Evolutionary conservation across 37 sponge, comb jelly and placozoan genomes (phyloP), one percentile per base, ranked within the genome.

Genomic region (Geodia barretti): DNA sequence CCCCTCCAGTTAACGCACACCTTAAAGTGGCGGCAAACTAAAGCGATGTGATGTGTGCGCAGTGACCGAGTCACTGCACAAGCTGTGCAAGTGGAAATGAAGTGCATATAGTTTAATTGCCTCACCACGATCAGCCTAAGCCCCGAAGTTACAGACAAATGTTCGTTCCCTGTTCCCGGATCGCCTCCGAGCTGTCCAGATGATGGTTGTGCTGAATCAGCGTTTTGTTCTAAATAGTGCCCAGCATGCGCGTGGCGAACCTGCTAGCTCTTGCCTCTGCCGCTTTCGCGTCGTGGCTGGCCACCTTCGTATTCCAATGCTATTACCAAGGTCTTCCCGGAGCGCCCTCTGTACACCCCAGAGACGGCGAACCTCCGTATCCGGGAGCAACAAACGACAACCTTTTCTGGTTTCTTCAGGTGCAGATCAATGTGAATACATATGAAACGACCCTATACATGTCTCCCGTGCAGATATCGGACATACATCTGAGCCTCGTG

Each of bases 341-440:
- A 25, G 32, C n/a, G 1, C 42, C 24, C 60, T 20, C 3, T 14
- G 5, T 14, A 21, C 42, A 62, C 21, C 32, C 25, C 0, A 29
- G 36, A 28, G 42, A 70, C 41, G 36, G 70, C 8, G 19, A 47
- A 19, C 78, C 78, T 4, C 87, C 87, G 11, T 93, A 35, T 41
- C 93, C 91, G 0, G 83, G 86, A 8, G 43, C 33, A 31, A 42
- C 32, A 21, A 34, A 37, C 14, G 87, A 91, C 3, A 92, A 91
- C 64, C 60, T 91, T 0, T 92, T 95, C 74, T 95, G 95, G 95
- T 92, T 92, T 39, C 39, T 95, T 19, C 93, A 90, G 91, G 91
- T 90, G 41, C 4, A 7, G 19, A n/a, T n/a, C n/a, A n/a, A n/a
- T n/a, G n/a, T n/a, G n/a, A n/a, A n/a, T n/a, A n/a, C n/a, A n/a